These are phyloP conservation scores for Hyposmocoma kahamanoa DNA, from an alignment of 1,140 invertebrate genomes.

Conservation along the genomic window DNA sequence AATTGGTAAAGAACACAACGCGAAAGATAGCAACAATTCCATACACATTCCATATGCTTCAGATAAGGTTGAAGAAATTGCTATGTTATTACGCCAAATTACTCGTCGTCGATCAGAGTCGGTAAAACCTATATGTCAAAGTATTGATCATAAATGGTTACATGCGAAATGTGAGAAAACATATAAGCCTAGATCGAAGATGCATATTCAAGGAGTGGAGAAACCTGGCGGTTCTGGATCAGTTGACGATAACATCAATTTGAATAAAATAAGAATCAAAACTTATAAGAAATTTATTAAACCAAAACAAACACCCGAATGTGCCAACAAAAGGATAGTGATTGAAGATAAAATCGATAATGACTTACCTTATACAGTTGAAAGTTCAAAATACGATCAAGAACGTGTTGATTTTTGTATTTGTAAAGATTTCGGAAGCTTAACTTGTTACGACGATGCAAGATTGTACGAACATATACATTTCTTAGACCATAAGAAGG, in stretches of 20 bases:
- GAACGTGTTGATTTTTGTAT: constrained; percentile 49
- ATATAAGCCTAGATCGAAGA: constrained; percentile 29
- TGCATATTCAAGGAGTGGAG: constrained; percentile 60
- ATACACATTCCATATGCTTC: too few relatives aligned
- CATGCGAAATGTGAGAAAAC: constrained; percentile 14
- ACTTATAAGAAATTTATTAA: constrained; percentile 3
- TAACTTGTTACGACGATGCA: constrained; percentile 23
- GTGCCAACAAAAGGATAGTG: too few relatives aligned
- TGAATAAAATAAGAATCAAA: constrained; percentile 22
- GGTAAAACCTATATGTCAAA: constrained; percentile 8
- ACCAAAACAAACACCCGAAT: too few relatives aligned
- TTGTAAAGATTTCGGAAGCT: constrained; percentile 49
- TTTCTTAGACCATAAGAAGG: constrained; percentile 24
- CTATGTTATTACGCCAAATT: constrained; percentile 15
- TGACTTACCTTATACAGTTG: too few relatives aligned
- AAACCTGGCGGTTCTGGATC: constrained; percentile 52
- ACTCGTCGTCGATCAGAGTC: constrained; percentile 4
- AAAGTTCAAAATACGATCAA: too few relatives aligned
- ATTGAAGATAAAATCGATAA: too few relatives aligned
- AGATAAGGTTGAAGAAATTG: constrained; percentile 22
- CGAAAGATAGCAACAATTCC: too few relatives aligned
- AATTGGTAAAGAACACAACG: too few relatives aligned
- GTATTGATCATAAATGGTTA: not conserved
- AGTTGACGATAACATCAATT: constrained; percentile 13
- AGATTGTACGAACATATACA: constrained; percentile 45